A percentile compares a stretch with the other conserved stretches of the same genome.
These are phyloP conservation scores for Achroia grisella DNA, from an alignment of 1,140 invertebrate genomes.

Conservation along the genomic window DNA sequence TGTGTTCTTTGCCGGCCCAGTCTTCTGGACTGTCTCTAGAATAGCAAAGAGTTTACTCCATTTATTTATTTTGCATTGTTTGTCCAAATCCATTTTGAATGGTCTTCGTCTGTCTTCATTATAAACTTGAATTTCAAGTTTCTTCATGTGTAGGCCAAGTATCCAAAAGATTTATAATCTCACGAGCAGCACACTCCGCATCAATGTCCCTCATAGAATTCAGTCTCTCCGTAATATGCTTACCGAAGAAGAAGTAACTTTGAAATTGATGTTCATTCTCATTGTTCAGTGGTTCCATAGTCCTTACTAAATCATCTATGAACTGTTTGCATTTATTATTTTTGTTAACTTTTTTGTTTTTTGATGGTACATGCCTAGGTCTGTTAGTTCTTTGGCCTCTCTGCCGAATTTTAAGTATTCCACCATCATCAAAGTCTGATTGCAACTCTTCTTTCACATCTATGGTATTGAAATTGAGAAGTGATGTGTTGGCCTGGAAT, in stretches of 20 bases:
- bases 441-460: slow-evolving; percentile 33
- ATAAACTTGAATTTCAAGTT: not conserved
- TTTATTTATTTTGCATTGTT: too few relatives aligned
- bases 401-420: slow-evolving; percentile 30
- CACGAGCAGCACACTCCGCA: slow-evolving; percentile 34
- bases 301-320: slow-evolving; percentile 40
- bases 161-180: slow-evolving; percentile 36
- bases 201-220: slow-evolving; percentile 46
- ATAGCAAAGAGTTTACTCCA: too few relatives aligned
- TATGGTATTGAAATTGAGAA: slow-evolving; percentile 6
- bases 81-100: too few relatives aligned
- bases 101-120: too few relatives aligned
- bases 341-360: slow-evolving; percentile 18
- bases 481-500: too few relatives aligned
- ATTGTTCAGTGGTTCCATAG: slow-evolving; percentile 36
- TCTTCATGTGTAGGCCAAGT: slow-evolving; percentile 1
- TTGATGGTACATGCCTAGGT: slow-evolving; percentile 18
- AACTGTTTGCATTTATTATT: slow-evolving; percentile 34
- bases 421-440: slow-evolving; percentile 23
- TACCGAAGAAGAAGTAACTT: slow-evolving; percentile 52
- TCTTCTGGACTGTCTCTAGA: too few relatives aligned
- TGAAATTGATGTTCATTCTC: slow-evolving; percentile 6
- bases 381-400: slow-evolving; percentile 39
- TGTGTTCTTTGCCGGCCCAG: too few relatives aligned
- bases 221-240: slow-evolving; percentile 43